Evolutionary conservation across 2,888 invertebrate genomes (phyloP), one percentile per base, ranked within the genome.

Genomic region (Hypomecis atomaria): DNA sequence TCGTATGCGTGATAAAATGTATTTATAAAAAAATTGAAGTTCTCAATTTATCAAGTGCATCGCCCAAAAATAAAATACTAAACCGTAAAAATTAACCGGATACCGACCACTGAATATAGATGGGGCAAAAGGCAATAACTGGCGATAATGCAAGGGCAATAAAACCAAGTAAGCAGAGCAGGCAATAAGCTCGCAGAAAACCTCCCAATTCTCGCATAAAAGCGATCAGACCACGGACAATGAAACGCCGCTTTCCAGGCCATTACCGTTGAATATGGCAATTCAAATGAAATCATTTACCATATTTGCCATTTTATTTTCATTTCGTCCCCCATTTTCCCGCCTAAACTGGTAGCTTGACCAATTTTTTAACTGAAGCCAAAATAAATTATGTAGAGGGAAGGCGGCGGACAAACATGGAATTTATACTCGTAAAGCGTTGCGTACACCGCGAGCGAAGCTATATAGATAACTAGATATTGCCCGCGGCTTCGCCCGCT

Each of bases 301-400:
- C 88, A 90, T 92, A 91, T 90, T 90, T 89, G 89, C 86, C 88
- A 89, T 92, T 90, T 89, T 89, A 89, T 88, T 86, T 86, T 87
- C 85, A 87, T 89, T 89, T 85, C 81, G 69, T 70, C 74, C 73
- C 78, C 78, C 87, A 88, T 88, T 89, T 87, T 78, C 77, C 77
- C 83, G 83, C 82, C 83, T 86, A 87, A 88, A 86, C 84, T 85
- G 84, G 82, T 83, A 83, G 79, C 80, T 78, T 81, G 75, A 63
- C 83, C 92, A 91, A 92, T 92, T 92, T 92, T 92, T 92, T 90
- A 91, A 92, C 88, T 89, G 92, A 89, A 80, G 86, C 84, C 81
- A 87, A 90, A 90, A 92, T 92, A 89, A 92, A 92, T 92, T 92
- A 92, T 92, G 90, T 89, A 92, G 88, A 81, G 84, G 84, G 83